phyloP scores from a whole-genome alignment of 2,113 vertebrate genomes.

The Nerophis lumbriciformis region DNA sequence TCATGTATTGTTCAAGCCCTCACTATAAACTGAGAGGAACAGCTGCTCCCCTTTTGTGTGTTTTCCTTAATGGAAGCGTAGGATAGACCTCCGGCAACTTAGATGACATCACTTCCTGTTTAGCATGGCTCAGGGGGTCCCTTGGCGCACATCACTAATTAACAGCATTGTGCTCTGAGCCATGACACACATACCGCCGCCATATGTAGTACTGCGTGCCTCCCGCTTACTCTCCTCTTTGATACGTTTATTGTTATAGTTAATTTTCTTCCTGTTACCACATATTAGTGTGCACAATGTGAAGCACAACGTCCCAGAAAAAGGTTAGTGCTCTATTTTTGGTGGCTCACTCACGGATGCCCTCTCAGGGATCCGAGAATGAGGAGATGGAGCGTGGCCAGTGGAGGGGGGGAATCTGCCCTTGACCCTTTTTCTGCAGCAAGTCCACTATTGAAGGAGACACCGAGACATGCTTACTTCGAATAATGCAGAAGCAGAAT shows the following conservation, averaged over 20 bases:
- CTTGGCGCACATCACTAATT: slow-evolving; percentile 45
- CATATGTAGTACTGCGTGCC: slow-evolving; percentile 24
- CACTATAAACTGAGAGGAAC: slow-evolving; percentile 7
- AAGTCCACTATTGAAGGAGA: neutral
- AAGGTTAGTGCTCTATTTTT: slow-evolving; percentile 49
- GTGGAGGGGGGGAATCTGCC: slow-evolving; percentile 42
- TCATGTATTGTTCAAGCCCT: neutral
- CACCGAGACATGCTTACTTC: slow-evolving; percentile 5
- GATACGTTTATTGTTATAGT: neutral
- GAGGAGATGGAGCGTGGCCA: slow-evolving; percentile 41
- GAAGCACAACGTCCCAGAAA: slow-evolving; percentile 52
- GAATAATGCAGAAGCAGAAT: slow-evolving; percentile 8
- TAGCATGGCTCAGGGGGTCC: slow-evolving; percentile 18
- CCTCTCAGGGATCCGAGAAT: slow-evolving; percentile 26
- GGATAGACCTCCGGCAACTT: slow-evolving; percentile 33
- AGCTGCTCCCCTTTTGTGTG: slow-evolving; percentile 3
- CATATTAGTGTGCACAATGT: slow-evolving; percentile 4
- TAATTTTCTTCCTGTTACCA: neutral
- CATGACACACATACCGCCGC: slow-evolving; percentile 36
- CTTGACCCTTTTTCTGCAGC: slow-evolving; percentile 50
- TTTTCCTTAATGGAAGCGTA: slow-evolving; percentile 22
- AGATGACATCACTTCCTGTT: slow-evolving; percentile 47
- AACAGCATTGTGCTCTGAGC: slow-evolving; percentile 32
- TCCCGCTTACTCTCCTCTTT: neutral
- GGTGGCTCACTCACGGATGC: slow-evolving; percentile 28